Percentiles rank a stretch among this genome's conserved stretches.
Conservation (phyloP, 2,797 vertebrate genomes). For the Chaetodon trifasciatus region DNA sequence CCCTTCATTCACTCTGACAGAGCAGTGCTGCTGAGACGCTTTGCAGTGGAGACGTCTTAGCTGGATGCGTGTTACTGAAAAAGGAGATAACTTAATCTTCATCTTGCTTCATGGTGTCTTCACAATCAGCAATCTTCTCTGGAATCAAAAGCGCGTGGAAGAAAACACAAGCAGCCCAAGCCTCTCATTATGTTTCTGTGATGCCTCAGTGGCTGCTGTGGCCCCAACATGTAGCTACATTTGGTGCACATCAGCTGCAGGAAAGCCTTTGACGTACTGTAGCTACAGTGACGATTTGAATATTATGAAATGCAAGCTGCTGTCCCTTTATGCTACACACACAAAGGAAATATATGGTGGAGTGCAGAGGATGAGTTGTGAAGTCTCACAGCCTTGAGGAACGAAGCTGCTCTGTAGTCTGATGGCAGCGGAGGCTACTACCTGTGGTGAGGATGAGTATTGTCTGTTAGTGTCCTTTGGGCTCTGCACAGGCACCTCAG, state of each 20-base stretch:
- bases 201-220: not conserved
- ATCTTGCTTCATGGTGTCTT: not conserved
- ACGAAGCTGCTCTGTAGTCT: too few species aligned
- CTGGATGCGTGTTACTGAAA: not conserved
- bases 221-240: not conserved
- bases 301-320: not conserved
- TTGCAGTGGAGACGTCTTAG: not conserved
- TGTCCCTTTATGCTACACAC: not conserved
- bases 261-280: not conserved
- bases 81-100: not conserved
- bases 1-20: not conserved
- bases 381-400: not conserved
- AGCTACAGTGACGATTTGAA: not conserved
- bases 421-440: too few species aligned
- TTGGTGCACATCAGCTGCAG: rapidly evolving
- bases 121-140: not conserved
- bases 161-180: not conserved
- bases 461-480: too few species aligned
- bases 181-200: not conserved
- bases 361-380: not conserved
- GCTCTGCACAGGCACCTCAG: too few species aligned
- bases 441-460: too few species aligned
- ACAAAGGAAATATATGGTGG: not conserved
- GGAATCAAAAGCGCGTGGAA: not conserved
- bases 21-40: not conserved